Conservation (phyloP, 2,797 vertebrate species). For the Cyclura pinguis region DNA sequence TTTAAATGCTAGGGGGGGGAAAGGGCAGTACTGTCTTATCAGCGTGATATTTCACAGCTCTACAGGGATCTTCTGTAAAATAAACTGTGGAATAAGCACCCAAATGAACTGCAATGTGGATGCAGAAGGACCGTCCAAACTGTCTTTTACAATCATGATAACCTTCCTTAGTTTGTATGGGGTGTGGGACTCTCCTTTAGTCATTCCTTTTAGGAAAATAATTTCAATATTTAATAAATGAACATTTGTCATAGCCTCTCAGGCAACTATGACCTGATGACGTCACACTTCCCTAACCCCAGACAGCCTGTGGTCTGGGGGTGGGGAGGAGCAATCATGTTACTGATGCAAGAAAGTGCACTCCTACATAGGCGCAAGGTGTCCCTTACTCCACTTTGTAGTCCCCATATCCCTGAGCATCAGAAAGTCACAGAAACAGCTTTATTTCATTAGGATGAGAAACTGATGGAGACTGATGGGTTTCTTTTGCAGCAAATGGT, state of each 20-base stretch:
- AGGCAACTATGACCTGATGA: background rate
- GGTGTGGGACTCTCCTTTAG: background rate
- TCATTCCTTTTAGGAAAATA: background rate
- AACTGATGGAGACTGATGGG: background rate
- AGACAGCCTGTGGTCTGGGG: no score
- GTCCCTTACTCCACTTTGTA: background rate
- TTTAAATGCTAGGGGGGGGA: no score
- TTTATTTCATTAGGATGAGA: background rate
- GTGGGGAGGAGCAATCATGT: no score
- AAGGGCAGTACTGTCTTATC: no score
- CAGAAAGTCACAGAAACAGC: background rate
- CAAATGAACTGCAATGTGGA: no score
- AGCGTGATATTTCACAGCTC: no score
- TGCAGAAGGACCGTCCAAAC: no score
- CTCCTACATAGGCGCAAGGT: no score
- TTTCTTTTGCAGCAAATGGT: background rate
- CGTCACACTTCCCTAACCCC: background rate
- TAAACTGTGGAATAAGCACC: no score
- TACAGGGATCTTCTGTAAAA: background rate
- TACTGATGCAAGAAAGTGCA: no score
- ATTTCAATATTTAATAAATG: background rate
- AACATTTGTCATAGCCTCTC: background rate
- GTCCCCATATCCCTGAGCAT: background rate
- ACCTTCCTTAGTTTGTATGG: background rate
- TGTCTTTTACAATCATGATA: background rate